Evolutionary conservation across 2,888 invertebrate species (phyloP), one percentile per base, ranked within the genome.

Genomic region (Ptycholaimellus sp.): DNA sequence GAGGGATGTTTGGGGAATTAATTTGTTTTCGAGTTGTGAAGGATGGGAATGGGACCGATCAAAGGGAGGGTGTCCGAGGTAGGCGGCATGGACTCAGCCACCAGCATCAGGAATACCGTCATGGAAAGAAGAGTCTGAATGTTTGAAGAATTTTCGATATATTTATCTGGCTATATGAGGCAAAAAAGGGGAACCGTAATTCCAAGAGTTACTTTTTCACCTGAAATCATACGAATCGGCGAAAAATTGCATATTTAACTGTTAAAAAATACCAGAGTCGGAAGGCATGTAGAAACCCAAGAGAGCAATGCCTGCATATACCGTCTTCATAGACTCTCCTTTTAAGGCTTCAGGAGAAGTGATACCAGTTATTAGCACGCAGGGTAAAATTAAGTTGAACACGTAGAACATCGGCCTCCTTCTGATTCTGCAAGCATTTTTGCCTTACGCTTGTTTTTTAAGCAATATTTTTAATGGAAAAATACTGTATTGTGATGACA

Each of bases 71-170:
- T 65, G 47, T 68, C 66, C 2, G 67, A 66, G 2, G 67, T 68
- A 1, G 68, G 68, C 2, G 68, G 68, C 60, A 68, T 68, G 40
- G 62, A 65, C 46, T 68, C 68, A n/a, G n/a, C n/a, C n/a, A n/a
- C n/a, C n/a, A n/a, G 54, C 64, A 66, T 67, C 41, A 68, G 56
- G 45, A 67, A 68, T 16, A 68, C 67, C 23, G 66, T 66, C 63
- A 68, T 65, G n/a, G 64, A 64, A 23, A 67, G 58, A 17, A 67
- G 53, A 3, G 66, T 66, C 11, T n/a, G n/a, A n/a, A n/a, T n/a
- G n/a, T n/a, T n/a, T n/a, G n/a, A n/a, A n/a, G n/a, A n/a, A n/a
- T n/a, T n/a, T n/a, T n/a, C n/a, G n/a, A n/a, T n/a, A n/a, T n/a
- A n/a, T n/a, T n/a, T n/a, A n/a, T n/a, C n/a, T n/a, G n/a, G n/a